Evolutionary conservation across 2,113 vertebrate species (phyloP).

Genomic region (Platysteira castanea): DNA sequence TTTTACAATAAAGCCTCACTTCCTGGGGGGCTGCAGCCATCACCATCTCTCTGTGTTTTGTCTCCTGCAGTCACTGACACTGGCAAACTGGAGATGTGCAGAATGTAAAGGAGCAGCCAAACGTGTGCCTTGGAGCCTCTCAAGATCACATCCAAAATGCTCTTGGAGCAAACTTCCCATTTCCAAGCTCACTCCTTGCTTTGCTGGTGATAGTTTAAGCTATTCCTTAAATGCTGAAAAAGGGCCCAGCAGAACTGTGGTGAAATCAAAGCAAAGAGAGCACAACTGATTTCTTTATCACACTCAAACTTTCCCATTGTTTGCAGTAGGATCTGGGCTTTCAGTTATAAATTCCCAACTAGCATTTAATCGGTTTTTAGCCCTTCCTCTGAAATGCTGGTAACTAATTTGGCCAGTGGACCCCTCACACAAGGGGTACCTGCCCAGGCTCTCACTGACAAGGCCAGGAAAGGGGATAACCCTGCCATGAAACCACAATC

Average conservation of each 20-base stretch:
- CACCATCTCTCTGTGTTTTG: neutral
- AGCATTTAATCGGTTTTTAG: neutral
- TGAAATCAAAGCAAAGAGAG: neutral
- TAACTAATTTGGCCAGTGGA: neutral
- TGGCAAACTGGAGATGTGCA: neutral
- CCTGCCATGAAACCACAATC: neutral
- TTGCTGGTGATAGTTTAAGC: neutral
- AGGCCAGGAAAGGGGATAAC: neutral
- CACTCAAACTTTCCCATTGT: neutral
- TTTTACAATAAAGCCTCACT: neutral
- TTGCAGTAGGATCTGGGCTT: neutral
- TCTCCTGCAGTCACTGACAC: neutral
- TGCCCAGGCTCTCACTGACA: neutral
- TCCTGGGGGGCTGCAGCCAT: neutral
- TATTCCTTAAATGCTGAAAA: neutral
- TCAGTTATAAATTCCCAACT: neutral
- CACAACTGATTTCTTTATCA: neutral
- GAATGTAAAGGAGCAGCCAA: neutral
- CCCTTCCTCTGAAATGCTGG: neutral
- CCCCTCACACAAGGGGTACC: neutral
- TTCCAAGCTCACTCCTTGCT: neutral
- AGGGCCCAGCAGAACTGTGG: neutral
- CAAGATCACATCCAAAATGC: neutral
- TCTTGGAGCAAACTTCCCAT: neutral
- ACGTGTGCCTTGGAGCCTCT: neutral